Conservation (phyloP, 2,888 invertebrate species). For the Zaprionus bogoriensis region DNA sequence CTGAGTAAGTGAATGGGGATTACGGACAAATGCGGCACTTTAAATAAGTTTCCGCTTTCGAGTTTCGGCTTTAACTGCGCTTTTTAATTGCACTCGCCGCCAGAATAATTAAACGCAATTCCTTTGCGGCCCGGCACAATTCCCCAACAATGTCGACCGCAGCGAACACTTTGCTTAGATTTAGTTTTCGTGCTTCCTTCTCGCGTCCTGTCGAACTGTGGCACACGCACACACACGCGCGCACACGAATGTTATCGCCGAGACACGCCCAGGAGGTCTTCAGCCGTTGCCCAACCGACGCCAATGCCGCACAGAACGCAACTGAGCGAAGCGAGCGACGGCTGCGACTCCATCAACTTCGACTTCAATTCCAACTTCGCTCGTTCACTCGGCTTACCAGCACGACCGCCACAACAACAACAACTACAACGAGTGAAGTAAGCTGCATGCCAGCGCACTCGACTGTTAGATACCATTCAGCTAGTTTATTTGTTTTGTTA, state of each 20-base stretch:
- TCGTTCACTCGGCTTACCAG: slow-evolving; percentile 34
- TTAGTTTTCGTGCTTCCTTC: slow-evolving; percentile 8
- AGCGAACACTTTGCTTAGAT: slow-evolving; percentile 7
- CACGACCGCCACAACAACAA: background rate
- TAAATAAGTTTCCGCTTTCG: slow-evolving; percentile 13
- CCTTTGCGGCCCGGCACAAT: slow-evolving; percentile 1
- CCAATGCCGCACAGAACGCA: slow-evolving; percentile 46
- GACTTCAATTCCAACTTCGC: slow-evolving; percentile 34
- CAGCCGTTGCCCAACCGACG: slow-evolving; percentile 20
- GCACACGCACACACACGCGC: background rate
- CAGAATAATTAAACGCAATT: slow-evolving; percentile 32
- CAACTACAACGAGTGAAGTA: background rate
- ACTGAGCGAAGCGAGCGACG: slow-evolving; percentile 46
- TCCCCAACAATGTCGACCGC: background rate
- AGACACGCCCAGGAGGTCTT: background rate
- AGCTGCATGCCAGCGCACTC: no score
- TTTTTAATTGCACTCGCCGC: slow-evolving; percentile 23
- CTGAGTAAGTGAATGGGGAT: slow-evolving; percentile 29
- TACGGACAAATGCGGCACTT: slow-evolving; percentile 42
- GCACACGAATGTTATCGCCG: background rate
- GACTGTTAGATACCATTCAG: no score
- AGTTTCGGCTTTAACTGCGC: slow-evolving; percentile 9
- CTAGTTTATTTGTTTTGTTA: no score
- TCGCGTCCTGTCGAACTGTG: slow-evolving; percentile 8
- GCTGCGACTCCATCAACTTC: slow-evolving; percentile 36